phyloP scores from a whole-genome alignment of 2,113 vertebrate genomes.

The Asarcornis scutulata region DNA sequence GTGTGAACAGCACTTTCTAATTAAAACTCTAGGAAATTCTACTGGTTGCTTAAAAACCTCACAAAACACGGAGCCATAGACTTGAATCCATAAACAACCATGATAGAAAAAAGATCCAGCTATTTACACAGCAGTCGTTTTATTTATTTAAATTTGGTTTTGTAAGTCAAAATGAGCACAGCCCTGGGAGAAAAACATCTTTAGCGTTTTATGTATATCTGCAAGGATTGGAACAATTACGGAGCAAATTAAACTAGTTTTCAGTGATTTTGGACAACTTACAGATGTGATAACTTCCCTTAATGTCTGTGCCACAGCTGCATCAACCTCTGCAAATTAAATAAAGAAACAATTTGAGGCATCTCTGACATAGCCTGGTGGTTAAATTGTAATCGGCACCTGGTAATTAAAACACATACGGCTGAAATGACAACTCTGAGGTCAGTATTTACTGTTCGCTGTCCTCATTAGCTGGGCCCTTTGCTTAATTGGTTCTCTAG shows the following conservation, averaged over 20 bases:
- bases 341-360: not conserved
- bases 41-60: not conserved
- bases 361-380: not conserved
- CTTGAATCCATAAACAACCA: not conserved
- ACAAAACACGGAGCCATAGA: not conserved
- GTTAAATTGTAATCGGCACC: conserved; percentile 21
- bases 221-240: not conserved
- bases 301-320: not conserved
- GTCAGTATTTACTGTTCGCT: conserved; percentile 24
- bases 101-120: not conserved
- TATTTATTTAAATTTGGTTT: conserved; percentile 3
- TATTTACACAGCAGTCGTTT: not conserved
- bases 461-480: conserved; percentile 9
- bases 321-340: not conserved
- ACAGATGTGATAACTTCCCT: not conserved
- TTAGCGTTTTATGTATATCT: conserved; percentile 6
- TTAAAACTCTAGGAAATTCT: conserved; percentile 22
- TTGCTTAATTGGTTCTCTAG: not conserved
- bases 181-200: not conserved
- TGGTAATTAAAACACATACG: conserved; percentile 21
- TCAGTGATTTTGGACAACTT: not conserved
- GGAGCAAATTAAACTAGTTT: not conserved
- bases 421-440: not conserved
- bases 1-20: not conserved
- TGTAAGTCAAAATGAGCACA: conserved; percentile 17